Evolutionary conservation across 2,113 vertebrate species (phyloP).

Genomic region (Machaerirhynchus nigripectus): DNA sequence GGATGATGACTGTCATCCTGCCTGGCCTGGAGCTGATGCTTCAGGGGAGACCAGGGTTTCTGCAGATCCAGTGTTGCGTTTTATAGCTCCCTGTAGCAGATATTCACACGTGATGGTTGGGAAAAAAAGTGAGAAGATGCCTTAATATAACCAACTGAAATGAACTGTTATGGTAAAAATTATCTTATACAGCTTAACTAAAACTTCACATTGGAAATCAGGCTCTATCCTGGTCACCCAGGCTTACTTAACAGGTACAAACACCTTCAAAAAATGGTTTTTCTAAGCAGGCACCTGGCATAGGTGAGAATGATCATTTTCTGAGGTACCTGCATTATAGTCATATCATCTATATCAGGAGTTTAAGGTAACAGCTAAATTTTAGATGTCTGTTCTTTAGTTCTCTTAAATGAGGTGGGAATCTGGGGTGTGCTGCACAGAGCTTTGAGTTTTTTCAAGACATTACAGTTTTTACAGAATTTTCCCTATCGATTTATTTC

Average conservation of each 20-base stretch:
- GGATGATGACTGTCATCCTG: background rate
- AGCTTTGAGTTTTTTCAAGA: background rate
- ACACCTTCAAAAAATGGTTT: background rate
- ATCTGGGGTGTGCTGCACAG: background rate
- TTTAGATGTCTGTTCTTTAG: background rate
- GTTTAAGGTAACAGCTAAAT: background rate
- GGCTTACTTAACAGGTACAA: background rate
- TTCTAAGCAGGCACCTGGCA: background rate
- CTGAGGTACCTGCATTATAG: rapidly evolving
- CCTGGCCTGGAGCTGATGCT: background rate
- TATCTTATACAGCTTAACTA: background rate
- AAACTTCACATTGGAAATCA: background rate
- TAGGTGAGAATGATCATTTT: background rate
- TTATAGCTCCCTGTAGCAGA: background rate
- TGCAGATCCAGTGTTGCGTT: background rate
- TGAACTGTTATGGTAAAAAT: background rate
- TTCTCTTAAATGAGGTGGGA: background rate
- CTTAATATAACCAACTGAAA: background rate
- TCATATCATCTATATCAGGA: rapidly evolving
- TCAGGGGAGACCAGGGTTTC: background rate
- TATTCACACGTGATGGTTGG: background rate
- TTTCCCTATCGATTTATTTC: background rate
- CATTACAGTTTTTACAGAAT: background rate
- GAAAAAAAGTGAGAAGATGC: background rate
- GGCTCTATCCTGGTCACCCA: background rate